Base-by-base conservation (phyloP, 2,888 invertebrate genomes). In the Scaeva pyrastri region DNA sequence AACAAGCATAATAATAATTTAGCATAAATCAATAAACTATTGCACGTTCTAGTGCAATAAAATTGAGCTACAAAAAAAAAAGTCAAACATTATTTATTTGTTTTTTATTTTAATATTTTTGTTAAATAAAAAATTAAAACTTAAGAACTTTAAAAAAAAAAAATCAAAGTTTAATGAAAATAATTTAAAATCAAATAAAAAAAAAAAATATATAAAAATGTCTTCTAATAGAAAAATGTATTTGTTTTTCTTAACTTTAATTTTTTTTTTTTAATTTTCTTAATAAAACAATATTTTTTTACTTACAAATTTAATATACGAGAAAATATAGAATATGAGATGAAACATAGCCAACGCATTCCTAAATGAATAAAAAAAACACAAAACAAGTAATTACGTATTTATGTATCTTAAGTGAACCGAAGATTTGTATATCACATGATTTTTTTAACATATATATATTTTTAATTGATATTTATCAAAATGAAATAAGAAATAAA, bases 21-120 rank as follows among this genome's bases (percentile, higher is more conserved):
- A 50, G 50, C 48, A 50, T 50, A 58, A 3, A 39, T 10, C 1
- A 48, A 19, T 14, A 50, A 36, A 14, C 21, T 52, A 64, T 58
- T 75, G 80, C 80, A 81, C 80, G 80, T 81, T 81, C 70, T 75
- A 81, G 80, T 81, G 80, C 74, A 81, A 62, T 75, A 39, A 36
- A 81, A 58, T 71, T 77, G 26, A 62, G 26, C 10, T 36, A 14
- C 16, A 64, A 52, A 66, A 66, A 48, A n/a, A n/a, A n/a, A n/a
- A 64, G 11, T 26, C 16, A 12, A 19, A 66, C 5, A 48, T 66
- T 66, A 52, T 39, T 14, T 36, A 19, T 23, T 68, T 52, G n/a
- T 45, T 4, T 19, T 45, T 16, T 14, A 11, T n/a, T 68, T 26
- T 6, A 68, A 68, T 41, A n/a, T n/a, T n/a, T n/a, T n/a, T n/a